Evolutionary conservation across 1,140 invertebrate species (phyloP), one percentile per base, ranked within the genome.

Genomic region (Planococcus citri): DNA sequence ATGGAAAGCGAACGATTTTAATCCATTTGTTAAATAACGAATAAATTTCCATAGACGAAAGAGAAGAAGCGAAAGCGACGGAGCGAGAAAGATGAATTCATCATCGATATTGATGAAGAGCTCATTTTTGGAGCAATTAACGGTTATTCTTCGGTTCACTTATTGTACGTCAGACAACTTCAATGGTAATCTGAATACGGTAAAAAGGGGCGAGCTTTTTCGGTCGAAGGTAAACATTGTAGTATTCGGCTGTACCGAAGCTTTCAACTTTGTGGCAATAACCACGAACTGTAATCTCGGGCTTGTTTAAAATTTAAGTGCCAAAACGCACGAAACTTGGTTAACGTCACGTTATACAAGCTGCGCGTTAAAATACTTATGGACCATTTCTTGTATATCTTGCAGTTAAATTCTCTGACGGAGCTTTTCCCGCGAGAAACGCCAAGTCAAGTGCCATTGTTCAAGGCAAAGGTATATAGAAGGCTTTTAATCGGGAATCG

Each of bases 231-330:
- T 51, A 51, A 51, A 51, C 41, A 51, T 51, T 51, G 41, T 51
- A n/a, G n/a, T n/a, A 51, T 20, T 51, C 17, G 41, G 41, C 41
- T 14, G 17, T 51, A 51, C 41, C 4, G 41, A 51, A 51, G 41
- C 41, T 51, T 51, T 51, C n/a, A 51, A 51, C 41, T 51, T 51
- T 51, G 29, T 33, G 12, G 41, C 41, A 51, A 51, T 51, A 51
- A 51, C 41, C 41, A 51, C 41, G 41, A 51, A 51, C 41, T 20
- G 41, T 51, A 51, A 51, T 51, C 41, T 51, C 41, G 41, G 41
- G 41, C 41, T 51, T 51, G 41, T 17, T 51, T 51, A 51, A 51
- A 51, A 51, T 51, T 51, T 51, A 51, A 51, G 41, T 51, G 41
- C 6, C 41, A 51, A n/a, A 51, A 51, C 41, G 41, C 41, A 51